These are phyloP conservation scores for Ciona savignyi DNA, from an alignment of 23 tunicate species.

Conservation along the genomic window DNA sequence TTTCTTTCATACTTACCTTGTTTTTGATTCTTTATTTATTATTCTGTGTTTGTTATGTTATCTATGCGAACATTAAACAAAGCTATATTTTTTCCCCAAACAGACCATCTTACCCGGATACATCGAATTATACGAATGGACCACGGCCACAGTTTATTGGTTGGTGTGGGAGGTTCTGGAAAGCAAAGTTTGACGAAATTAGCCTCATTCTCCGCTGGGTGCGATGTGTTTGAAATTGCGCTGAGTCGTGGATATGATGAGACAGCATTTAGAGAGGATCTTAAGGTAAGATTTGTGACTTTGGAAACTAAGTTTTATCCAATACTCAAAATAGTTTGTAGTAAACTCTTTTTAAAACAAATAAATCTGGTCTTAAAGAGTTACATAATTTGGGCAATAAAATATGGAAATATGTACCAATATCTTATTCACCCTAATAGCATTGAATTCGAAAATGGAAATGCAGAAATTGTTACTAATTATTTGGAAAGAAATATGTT, in stretches of 20 bases:
- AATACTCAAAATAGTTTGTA: too few species aligned
- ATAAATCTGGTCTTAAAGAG: too few species aligned
- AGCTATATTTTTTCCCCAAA: too few species aligned
- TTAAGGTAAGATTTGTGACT: slow-evolving; percentile 48
- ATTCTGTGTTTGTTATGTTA: too few species aligned
- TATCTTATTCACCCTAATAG: too few species aligned
- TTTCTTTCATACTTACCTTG: too few species aligned
- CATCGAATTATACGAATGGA: slow-evolving; percentile 93
- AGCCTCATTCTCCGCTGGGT: slow-evolving; percentile 92
- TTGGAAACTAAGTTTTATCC: too few species aligned
- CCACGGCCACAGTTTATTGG: slow-evolving; percentile 86
- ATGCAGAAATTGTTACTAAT: neutral
- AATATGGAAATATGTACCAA: too few species aligned
- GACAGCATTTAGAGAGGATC: slow-evolving; percentile 84
- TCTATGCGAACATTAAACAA: too few species aligned
- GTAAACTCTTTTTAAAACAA: too few species aligned
- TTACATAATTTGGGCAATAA: too few species aligned
- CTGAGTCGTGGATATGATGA: slow-evolving; percentile 97
- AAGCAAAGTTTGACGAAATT: slow-evolving; percentile 96
- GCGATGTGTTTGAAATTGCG: slow-evolving; percentile 89
- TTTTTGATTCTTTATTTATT: too few species aligned
- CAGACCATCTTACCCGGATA: slow-evolving; percentile 97
- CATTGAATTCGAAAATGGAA: neutral
- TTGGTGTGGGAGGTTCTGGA: slow-evolving; percentile 98
- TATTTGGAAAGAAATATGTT: neutral